Conservation (phyloP, 1,140 invertebrate genomes). For the Drosophila orena region DNA sequence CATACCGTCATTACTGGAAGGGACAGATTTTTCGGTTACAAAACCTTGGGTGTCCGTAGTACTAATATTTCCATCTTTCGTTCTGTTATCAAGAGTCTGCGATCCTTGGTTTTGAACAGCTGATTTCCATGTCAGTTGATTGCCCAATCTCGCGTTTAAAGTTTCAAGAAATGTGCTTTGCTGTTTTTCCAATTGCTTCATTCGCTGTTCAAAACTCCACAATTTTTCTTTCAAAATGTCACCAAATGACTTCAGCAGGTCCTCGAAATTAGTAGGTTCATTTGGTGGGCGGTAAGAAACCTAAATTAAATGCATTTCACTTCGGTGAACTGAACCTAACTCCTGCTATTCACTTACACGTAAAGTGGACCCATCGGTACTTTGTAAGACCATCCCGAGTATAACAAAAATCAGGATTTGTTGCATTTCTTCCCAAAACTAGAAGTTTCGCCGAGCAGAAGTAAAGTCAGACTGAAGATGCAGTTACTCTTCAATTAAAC, state of each 20-base stretch:
- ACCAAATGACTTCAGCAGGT: background rate
- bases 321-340: background rate
- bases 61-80: background rate
- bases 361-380: background rate
- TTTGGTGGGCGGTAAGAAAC: background rate
- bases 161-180: background rate
- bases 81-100: background rate
- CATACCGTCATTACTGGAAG: too few species aligned
- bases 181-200: background rate
- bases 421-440: background rate
- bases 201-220: background rate
- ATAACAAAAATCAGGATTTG: background rate
- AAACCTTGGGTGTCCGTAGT: background rate
- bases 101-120: background rate
- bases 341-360: background rate
- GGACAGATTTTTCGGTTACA: too few species aligned
- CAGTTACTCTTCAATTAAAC: too few species aligned
- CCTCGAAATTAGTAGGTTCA: background rate
- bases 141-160: background rate
- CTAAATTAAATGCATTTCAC: background rate
- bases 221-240: background rate
- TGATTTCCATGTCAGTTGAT: background rate
- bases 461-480: background rate
- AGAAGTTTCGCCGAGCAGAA: background rate
- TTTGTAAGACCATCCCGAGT: background rate